Base-by-base conservation (phyloP, 1,140 invertebrate species). In the Micrasema minimum region DNA sequence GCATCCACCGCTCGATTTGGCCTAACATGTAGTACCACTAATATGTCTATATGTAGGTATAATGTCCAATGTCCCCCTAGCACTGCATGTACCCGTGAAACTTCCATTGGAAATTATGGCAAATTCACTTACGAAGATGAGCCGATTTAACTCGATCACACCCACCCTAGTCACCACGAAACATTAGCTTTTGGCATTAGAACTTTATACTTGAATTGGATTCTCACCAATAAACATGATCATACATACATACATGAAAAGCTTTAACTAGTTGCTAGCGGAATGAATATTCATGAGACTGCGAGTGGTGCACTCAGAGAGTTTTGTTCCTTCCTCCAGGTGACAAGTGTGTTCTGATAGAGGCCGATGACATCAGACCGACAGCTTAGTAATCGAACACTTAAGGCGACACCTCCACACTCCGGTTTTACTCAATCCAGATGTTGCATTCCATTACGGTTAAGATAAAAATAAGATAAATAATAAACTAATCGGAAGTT, bases 261-360 rank as follows among this genome's bases (percentile, higher is more conserved):
- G 61, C 61, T 31, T 22, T 16, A 62, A 43, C 43, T 48, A 65
- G 61, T 48, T 48, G 26, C 20, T 51, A 35, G 18, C 23, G 23
- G 20, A n/a, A 51, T 66, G 64, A 66, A 51, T 51, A 51, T 51
- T 65, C 53, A 31, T n/a, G n/a, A n/a, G 68, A 66, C 64, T 31
- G 66, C 59, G 72, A 71, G 72, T 68, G 72, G 72, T 82, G 81
- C 82, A 84, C 82, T 81, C 81, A 85, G 82, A 83, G 78, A 80
- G 78, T 85, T 84, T 83, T 84, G 82, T 84, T 84, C 83, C 80
- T 85, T 85, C 83, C 84, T 86, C 84, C 85, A 88, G 87, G 87
- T 88, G 87, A 88, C 85, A 88, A 88, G 84, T 87, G 85, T 83
- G 87, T 86, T 82, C 86, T 88, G 80, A 87, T 88, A 83, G 87